phyloP scores from a whole-genome alignment of 2,113 vertebrate genomes.

The Cavia aperea region DNA sequence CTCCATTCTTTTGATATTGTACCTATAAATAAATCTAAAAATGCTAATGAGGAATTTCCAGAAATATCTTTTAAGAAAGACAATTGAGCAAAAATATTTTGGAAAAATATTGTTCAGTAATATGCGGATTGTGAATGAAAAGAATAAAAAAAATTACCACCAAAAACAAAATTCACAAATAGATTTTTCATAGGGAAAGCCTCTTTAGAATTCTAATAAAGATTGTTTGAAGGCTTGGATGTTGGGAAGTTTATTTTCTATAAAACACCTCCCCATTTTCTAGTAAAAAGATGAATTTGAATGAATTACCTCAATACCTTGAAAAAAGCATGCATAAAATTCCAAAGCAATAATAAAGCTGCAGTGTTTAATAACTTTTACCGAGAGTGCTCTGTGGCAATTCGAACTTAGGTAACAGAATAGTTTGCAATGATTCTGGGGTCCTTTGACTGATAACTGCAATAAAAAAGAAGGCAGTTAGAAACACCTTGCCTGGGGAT shows the following conservation, averaged over 20 bases:
- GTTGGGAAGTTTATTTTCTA: neutral
- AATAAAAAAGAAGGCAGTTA: slow-evolving; percentile 46
- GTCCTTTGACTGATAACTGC: slow-evolving; percentile 52
- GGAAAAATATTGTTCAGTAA: neutral
- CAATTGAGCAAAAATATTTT: neutral
- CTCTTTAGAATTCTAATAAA: neutral
- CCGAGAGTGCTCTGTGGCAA: slow-evolving; percentile 57
- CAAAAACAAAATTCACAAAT: neutral
- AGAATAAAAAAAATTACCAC: slow-evolving; percentile 11
- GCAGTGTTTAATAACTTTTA: slow-evolving; percentile 20
- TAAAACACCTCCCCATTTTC: neutral
- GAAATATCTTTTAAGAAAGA: neutral
- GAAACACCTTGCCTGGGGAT: neutral
- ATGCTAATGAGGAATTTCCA: slow-evolving; percentile 1
- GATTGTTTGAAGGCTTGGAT: neutral
- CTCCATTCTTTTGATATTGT: neutral
- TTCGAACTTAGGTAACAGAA: slow-evolving; percentile 59
- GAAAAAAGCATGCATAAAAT: neutral
- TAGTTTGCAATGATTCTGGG: slow-evolving; percentile 24
- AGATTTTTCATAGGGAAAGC: neutral
- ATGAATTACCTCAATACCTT: neutral
- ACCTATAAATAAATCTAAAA: neutral
- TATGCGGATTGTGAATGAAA: neutral
- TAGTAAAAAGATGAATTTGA: neutral
- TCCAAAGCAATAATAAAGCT: slow-evolving; percentile 3